Conservation (phyloP, 2,113 vertebrate species). For the Gallinago jamesoni region DNA sequence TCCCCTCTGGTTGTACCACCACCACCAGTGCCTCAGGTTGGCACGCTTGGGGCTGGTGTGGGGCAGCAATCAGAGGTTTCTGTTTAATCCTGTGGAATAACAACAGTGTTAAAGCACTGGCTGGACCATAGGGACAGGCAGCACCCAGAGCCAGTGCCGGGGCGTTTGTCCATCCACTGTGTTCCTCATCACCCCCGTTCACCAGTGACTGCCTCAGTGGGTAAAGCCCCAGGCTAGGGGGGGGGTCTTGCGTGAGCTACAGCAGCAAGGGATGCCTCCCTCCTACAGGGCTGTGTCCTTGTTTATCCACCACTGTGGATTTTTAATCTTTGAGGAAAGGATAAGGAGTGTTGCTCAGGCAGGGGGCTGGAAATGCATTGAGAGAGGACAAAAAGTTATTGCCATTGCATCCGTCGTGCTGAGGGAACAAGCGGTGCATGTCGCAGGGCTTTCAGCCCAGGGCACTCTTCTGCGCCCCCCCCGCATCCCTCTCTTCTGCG, state of each 20-base stretch:
- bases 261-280: fast-evolving
- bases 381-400: not conserved
- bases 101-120: fast-evolving
- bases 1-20: not conserved
- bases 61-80: not conserved
- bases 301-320: not conserved
- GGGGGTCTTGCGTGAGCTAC: fast-evolving
- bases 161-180: fast-evolving
- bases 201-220: fast-evolving
- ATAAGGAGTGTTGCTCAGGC: not conserved
- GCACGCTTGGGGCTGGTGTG: fast-evolving
- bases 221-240: not conserved
- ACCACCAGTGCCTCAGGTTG: fast-evolving
- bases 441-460: not conserved
- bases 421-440: not conserved
- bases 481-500: too few species aligned
- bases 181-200: fast-evolving
- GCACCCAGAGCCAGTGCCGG: not conserved
- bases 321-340: not conserved
- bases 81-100: not conserved
- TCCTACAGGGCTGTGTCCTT: not conserved
- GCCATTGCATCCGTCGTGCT: fast-evolving
- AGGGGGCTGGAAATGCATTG: not conserved
- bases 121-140: not conserved
- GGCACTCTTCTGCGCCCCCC: fast-evolving